Base-by-base conservation (phyloP, 2,888 invertebrate species). In the Drymonia ruficornis region DNA sequence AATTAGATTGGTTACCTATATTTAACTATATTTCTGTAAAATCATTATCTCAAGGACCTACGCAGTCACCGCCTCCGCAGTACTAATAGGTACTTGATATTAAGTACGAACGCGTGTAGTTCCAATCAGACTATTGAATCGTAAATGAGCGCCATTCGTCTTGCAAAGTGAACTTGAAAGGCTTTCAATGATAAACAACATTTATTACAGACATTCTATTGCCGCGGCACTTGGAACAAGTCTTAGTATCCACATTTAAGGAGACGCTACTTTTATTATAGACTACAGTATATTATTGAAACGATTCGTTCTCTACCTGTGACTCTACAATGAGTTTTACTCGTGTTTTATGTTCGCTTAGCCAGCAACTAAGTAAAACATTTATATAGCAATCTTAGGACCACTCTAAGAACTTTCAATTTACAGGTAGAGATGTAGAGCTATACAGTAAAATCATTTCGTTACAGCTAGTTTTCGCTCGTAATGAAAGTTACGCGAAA, bases 401-500 rank as follows among this genome's bases (percentile, higher is more conserved):
- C 23, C 23, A 23, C 7, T 7, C 23, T 4, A 23, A 0, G 0
- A 23, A 23, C 23, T 23, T 23, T 6, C 1, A 23, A 23, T 23
- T 23, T 23, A 7, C 7, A 23, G n/a, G n/a, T n/a, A n/a, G n/a
- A n/a, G n/a, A n/a, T n/a, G 12, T 12, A 31, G 31, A 45, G 18
- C 45, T 7, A 13, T 42, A 43, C 12, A 19, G 18, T 19, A 43
- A 43, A 51, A 38, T 38, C n/a, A 23, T 36, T 38, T 16, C 28
- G 48, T 54, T 42, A 50, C 48, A 56, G 48, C 63, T 51, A 66
- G 62, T 70, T 64, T 49, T 50, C 45, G 56, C 55, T 34, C 61
- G 61, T 62, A 68, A 63, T 56, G 61, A 69, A 69, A 65, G 61
- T 55, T 62, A 59, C 52, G 56, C 68, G 67, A 68, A 67, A 70